Base-by-base conservation (phyloP, 2,797 vertebrate species). In the Bradypus variegatus region DNA sequence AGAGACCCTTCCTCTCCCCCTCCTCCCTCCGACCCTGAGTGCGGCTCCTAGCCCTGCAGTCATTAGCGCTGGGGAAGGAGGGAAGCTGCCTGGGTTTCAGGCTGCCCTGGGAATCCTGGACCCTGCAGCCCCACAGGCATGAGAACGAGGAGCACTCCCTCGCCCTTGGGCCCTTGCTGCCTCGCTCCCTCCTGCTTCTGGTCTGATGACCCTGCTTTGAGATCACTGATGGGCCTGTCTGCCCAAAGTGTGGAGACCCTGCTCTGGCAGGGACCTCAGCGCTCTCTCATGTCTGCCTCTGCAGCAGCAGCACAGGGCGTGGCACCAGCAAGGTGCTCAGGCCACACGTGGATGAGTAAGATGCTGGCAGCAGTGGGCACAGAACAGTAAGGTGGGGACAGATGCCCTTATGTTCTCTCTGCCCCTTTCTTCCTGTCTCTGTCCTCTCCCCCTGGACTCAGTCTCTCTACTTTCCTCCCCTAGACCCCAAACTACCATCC, bases 231-330 rank as follows among this genome's bases (percentile, higher is more conserved):
- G 1, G 33, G 2, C 6, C 36, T 18, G 6, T 58, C 55, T 55
- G 19, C 12, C 19, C 12, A 8, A 29, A 0, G 0, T 55, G 14
- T 5, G 1, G 53, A 50, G 18, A 13, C 3, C 45, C 3, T 5
- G 31, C 12, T 31, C 48, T 72, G 53, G 27, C 33, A 64, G 65
- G 41, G 13, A 18, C 67, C 80, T 65, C 5, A 9, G 0, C 23
- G 36, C 27, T 83, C 29, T 41, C 41, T 19, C 1, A 0, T n/a
- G 18, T 76, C 33, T 21, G 6, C 23, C 19, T 21, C 45, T 36
- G 90, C 2, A 9, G 72, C 1, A 10, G 25, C 0, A 41, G 7
- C 50, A 23, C 1, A 36, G 29, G 41, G 23, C 0, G 36, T 92
- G 72, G 64, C n/a, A 9, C 27, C 48, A 27, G 53, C 1, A 1